phyloP scores from a whole-genome alignment of 2,113 vertebrate species.

The Catagonus wagneri region DNA sequence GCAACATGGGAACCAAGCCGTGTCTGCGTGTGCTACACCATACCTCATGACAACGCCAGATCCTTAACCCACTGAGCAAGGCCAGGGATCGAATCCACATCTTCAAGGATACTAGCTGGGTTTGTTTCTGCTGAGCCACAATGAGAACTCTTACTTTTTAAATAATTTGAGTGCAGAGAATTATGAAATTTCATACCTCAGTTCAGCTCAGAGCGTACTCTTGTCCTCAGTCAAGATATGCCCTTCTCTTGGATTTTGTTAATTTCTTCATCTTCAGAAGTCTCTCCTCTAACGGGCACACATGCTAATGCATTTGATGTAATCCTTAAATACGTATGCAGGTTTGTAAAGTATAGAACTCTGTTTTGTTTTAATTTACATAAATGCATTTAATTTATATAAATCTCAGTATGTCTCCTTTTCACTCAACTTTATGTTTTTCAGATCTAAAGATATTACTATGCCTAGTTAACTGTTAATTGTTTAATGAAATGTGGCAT shows the following conservation, averaged over 20 bases:
- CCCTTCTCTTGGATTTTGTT: neutral
- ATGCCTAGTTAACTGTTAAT: neutral
- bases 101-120: no score
- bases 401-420: slow-evolving; percentile 18
- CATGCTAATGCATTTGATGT: neutral
- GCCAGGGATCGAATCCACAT: no score
- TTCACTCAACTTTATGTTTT: slow-evolving; percentile 18
- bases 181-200: neutral
- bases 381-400: neutral
- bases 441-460: neutral
- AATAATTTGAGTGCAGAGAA: neutral
- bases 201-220: neutral
- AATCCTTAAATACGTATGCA: neutral
- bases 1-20: no score
- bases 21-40: no score
- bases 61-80: no score
- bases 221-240: neutral
- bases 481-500: neutral
- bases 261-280: neutral
- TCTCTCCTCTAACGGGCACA: neutral
- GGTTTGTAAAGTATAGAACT: neutral
- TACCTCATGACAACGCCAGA: no score
- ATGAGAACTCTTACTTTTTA: neutral
- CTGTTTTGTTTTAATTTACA: neutral
- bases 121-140: no score